Evolutionary conservation across 2,888 invertebrate genomes (phyloP), one percentile per base, ranked within the genome.

Genomic region (Sepioteuthis lessoniana): DNA sequence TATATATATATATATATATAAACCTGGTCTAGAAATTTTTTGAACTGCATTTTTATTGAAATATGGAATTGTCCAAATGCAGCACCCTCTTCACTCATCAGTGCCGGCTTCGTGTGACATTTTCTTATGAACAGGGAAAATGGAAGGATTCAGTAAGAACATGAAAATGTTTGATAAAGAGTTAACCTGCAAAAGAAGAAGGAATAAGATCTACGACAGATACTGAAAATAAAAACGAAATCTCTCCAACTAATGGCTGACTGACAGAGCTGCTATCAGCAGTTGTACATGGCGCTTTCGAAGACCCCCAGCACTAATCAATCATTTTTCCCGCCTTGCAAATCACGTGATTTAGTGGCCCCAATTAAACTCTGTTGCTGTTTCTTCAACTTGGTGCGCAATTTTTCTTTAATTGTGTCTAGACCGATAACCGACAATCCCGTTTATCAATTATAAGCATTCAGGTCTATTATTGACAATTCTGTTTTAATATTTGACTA

Each of bases 401-500:
- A 55, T 55, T 55, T 25, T 55, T 25, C 55, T 55, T 55, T 55
- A 76, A 76, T 76, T 76, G n/a, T 76, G 76, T 76, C 76, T 76
- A 76, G 76, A 76, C 76, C n/a, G n/a, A 76, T n/a, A 16, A n/a
- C 76, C n/a, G n/a, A 35, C 1, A 76, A 76, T 76, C 76, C n/a
- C 13, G 76, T 76, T 76, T 76, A n/a, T 76, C 76, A 76, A 76
- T 76, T 76, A 76, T 76, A 76, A 76, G 76, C 76, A 76, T 76
- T 76, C 76, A 4, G 3, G n/a, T n/a, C 76, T n/a, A 76, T 76
- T 76, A 76, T 76, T 76, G 76, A 16, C n/a, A 76, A 35, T 76
- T 76, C n/a, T 35, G 76, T 76, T n/a, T n/a, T 76, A 76, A 76
- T 76, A 76, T n/a, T 76, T 76, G 76, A 76, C 76, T 76, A 76